Base-by-base conservation (phyloP, 2,888 invertebrate species). In the Xestia ashworthii region DNA sequence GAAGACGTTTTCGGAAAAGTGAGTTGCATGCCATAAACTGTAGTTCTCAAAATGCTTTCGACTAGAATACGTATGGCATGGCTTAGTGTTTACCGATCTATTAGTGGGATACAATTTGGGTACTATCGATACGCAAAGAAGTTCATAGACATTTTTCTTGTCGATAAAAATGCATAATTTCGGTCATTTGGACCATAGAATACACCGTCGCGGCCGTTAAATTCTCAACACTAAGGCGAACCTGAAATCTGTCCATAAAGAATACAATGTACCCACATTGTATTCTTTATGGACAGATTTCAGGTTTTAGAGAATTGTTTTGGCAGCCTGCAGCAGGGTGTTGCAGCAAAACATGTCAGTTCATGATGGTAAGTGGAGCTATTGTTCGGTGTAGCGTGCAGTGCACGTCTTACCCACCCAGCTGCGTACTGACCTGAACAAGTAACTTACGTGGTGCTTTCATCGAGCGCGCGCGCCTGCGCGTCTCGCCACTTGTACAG, bases 401-500 rank as follows among this genome's bases (percentile, higher is more conserved):
- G 14, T 60, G 19, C 19, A 32, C 9, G 32, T 32, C 19, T 16
- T 19, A 60, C 32, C 32, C 16, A 60, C 3, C 32, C 32, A 62
- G 9, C 32, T 32, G 38, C 19, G 19, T 5, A 38, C 62, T 19
- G 38, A 19, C 19, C 25, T 16, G 44, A 9, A 41, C 5, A 41
- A 53, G 44, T 67, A 84, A 94, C 96, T 94, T 93, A 98, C 97
- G 98, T 98, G 64, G 97, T 97, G 92, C 99, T 99, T 94, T 99
- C 99, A 94, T 99, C 99, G 91, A 99, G 98, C 74, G 97, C 94
- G 48, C 99, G 96, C 0, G 99, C 99, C 11, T 98, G 97, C 25
- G 95, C 91, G 94, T 99, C 99, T 67, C 99, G 97, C 99, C 99
- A 99, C 71, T 97, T 97, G 93, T 98, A 99, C 22, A 99, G 94